phyloP scores from a whole-genome alignment of 1,140 invertebrate species.

The Drepana arcuata region DNA sequence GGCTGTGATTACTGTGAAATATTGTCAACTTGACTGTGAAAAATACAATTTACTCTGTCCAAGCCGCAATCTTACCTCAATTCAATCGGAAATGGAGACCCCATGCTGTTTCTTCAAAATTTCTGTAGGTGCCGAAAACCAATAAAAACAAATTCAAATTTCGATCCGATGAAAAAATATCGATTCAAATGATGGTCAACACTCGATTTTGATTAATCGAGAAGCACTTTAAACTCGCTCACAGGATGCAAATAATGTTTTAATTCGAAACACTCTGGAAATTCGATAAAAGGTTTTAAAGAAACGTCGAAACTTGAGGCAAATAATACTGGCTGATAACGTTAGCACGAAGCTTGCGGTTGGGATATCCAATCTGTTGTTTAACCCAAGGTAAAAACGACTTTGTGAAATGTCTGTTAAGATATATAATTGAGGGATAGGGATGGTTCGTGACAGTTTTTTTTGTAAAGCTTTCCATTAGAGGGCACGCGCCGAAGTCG shows the following conservation, averaged over 20 bases:
- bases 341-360: conserved; percentile 32
- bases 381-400: conserved; percentile 11
- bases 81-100: too few relatives aligned
- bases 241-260: conserved; percentile 52
- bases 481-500: conserved; percentile 56
- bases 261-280: conserved; percentile 49
- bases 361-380: conserved; percentile 10
- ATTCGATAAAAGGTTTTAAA: conserved; percentile 40
- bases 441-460: conserved; percentile 32
- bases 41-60: too few relatives aligned
- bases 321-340: conserved; percentile 57
- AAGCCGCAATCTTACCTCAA: too few relatives aligned
- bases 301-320: conserved; percentile 31
- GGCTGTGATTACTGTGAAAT: too few relatives aligned
- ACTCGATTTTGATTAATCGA: conserved; percentile 53
- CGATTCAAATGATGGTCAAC: conserved; percentile 12
- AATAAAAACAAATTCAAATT: too few relatives aligned
- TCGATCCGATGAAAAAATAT: too few relatives aligned
- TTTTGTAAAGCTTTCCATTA: conserved; percentile 64
- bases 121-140: too few relatives aligned
- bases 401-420: conserved; percentile 10
- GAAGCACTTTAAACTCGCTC: conserved; percentile 47
- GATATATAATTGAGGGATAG: conserved; percentile 9
- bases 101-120: too few relatives aligned
- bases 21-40: too few relatives aligned